These are phyloP conservation scores for Fregata magnificens DNA, from an alignment of 2,113 vertebrate species.

Conservation along the genomic window DNA sequence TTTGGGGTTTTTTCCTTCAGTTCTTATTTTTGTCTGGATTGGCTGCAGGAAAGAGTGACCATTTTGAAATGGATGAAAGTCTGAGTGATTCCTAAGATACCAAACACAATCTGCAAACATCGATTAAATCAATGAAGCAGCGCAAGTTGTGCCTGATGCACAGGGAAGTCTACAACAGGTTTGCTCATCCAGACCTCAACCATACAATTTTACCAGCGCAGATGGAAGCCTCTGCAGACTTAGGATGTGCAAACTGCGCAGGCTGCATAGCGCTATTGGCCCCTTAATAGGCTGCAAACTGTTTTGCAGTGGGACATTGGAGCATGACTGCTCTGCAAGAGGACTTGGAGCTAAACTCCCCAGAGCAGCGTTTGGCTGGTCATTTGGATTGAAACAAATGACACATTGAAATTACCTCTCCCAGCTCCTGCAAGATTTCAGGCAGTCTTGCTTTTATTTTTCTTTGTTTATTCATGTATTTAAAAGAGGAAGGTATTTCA, in stretches of 20 bases:
- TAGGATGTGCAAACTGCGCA: neutral
- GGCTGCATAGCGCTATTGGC: neutral
- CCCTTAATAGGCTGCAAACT: neutral
- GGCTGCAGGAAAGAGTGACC: neutral
- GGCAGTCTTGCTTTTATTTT: constrained; percentile 37
- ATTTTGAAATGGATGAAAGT: neutral
- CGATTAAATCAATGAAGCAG: neutral
- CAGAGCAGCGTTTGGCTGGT: neutral
- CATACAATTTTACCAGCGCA: neutral
- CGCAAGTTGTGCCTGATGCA: neutral
- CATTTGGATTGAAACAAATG: constrained; percentile 38
- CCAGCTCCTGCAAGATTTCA: neutral
- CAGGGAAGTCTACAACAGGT: neutral
- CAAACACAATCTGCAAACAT: neutral
- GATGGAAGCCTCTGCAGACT: neutral
- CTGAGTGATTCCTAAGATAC: neutral
- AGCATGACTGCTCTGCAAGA: neutral
- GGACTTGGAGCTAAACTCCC: neutral
- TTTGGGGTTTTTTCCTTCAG: neutral
- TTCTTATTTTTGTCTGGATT: neutral
- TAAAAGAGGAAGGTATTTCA: constrained; percentile 26
- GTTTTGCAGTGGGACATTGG: neutral
- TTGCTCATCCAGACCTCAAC: neutral
- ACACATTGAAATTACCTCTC: constrained; percentile 1
- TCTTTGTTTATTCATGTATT: constrained; percentile 53